These are phyloP conservation scores for Lophura nycthemera DNA, from an alignment of 2,113 vertebrate genomes.

Conservation along the genomic window DNA sequence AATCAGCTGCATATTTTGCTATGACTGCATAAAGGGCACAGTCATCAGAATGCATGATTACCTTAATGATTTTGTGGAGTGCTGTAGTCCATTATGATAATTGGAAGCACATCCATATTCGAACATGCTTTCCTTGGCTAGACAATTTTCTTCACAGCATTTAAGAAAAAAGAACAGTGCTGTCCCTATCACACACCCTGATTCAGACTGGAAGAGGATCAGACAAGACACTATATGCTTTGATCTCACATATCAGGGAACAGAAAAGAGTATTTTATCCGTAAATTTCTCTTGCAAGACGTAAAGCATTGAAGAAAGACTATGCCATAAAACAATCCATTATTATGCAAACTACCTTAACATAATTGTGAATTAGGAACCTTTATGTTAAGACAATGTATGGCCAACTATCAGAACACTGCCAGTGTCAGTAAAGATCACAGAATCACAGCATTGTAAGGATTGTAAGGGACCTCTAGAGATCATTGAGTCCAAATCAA, in stretches of 20 bases:
- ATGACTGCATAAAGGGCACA: neutral
- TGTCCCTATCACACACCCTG: neutral
- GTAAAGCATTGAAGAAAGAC: neutral
- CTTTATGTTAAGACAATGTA: neutral
- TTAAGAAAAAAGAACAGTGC: neutral
- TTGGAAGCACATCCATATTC: neutral
- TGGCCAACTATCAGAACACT: neutral
- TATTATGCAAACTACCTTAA: neutral
- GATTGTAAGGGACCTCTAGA: too few relatives aligned
- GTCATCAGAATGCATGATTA: neutral
- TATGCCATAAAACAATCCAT: neutral
- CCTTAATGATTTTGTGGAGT: neutral
- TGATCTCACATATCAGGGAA: neutral
- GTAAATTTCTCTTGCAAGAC: neutral
- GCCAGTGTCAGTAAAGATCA: neutral
- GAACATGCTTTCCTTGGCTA: neutral
- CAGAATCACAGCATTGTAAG: too few relatives aligned
- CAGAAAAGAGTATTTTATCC: neutral
- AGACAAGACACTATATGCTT: neutral
- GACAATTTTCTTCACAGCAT: neutral
- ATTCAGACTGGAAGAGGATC: neutral
- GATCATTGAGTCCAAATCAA: neutral
- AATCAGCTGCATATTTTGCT: neutral
- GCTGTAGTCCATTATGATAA: neutral
- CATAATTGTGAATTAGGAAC: neutral